phyloP scores from a whole-genome alignment of 2,797 vertebrate species.

The Euthynnus affinis region DNA sequence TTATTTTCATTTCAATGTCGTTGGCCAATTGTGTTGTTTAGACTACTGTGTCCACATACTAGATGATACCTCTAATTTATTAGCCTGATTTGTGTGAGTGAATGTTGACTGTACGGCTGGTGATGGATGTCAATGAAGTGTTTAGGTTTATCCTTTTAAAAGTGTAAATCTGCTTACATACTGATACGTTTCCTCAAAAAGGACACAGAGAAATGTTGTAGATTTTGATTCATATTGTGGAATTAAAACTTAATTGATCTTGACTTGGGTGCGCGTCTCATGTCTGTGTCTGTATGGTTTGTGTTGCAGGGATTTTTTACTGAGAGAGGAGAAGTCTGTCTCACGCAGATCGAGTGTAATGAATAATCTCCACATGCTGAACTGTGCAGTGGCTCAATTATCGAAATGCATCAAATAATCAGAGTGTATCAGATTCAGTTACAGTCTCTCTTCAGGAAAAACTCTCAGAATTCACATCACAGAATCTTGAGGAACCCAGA shows the following conservation, averaged over 20 bases:
- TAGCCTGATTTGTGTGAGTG: constrained; percentile 52
- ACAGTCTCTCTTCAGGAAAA: too few species aligned
- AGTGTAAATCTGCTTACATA: constrained; percentile 34
- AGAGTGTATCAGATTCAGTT: too few species aligned
- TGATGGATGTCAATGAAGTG: constrained; percentile 8
- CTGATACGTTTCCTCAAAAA: constrained; percentile 39
- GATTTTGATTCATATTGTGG: constrained; percentile 61
- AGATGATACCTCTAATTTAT: constrained; percentile 61
- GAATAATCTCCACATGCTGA: background rate
- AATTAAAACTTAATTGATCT: constrained; percentile 62
- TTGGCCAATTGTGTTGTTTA: constrained; percentile 48
- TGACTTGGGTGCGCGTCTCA: background rate
- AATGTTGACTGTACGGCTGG: constrained; percentile 9
- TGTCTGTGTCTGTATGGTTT: constrained; percentile 11
- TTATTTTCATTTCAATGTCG: constrained; percentile 22
- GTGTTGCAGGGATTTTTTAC: background rate
- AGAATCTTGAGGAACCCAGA: background rate
- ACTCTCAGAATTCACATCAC: background rate
- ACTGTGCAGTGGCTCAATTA: background rate
- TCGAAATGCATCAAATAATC: too few species aligned
- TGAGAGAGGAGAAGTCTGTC: too few species aligned
- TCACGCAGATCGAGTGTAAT: too few species aligned
- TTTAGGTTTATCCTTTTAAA: constrained; percentile 18
- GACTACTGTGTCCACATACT: constrained; percentile 34
- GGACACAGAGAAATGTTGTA: constrained; percentile 41